phyloP scores from a whole-genome alignment of 2,888 invertebrate genomes.

The Salticus scenicus region DNA sequence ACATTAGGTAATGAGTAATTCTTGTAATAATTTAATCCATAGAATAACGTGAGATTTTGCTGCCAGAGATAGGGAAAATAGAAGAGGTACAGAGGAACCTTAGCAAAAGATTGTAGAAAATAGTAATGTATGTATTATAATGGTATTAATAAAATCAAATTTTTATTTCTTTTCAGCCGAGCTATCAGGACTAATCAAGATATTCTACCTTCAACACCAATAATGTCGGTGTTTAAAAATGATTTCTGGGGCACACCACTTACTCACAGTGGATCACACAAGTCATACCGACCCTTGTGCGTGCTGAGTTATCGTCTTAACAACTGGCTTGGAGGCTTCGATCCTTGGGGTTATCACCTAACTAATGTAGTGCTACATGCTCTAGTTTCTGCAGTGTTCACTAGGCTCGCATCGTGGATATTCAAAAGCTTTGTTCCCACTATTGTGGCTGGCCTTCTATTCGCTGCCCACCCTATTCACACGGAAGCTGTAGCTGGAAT shows the following conservation, averaged over 20 bases:
- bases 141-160: no score
- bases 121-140: no score
- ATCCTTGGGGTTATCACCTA: conserved; percentile 89
- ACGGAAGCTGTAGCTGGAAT: conserved; percentile 97
- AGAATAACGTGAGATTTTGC: no score
- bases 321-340: conserved; percentile 82
- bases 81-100: no score
- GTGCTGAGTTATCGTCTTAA: conserved; percentile 91
- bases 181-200: conserved; percentile 96
- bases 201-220: conserved; percentile 87
- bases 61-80: no score
- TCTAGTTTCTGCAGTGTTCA: conserved; percentile 87
- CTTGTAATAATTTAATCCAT: no score
- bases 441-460: conserved; percentile 86
- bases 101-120: no score
- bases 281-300: conserved; percentile 95
- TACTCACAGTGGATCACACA: conserved; percentile 94
- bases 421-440: conserved; percentile 73
- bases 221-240: conserved; percentile 88
- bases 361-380: conserved; percentile 91
- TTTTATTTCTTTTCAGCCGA: conserved; percentile 82
- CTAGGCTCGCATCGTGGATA: conserved; percentile 77
- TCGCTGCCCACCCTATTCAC: conserved; percentile 96
- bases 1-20: no score
- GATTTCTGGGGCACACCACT: conserved; percentile 99